Evolutionary conservation across 2,797 vertebrate species (phyloP), one percentile per base, ranked within the genome.

Genomic region (Staurois parvus): DNA sequence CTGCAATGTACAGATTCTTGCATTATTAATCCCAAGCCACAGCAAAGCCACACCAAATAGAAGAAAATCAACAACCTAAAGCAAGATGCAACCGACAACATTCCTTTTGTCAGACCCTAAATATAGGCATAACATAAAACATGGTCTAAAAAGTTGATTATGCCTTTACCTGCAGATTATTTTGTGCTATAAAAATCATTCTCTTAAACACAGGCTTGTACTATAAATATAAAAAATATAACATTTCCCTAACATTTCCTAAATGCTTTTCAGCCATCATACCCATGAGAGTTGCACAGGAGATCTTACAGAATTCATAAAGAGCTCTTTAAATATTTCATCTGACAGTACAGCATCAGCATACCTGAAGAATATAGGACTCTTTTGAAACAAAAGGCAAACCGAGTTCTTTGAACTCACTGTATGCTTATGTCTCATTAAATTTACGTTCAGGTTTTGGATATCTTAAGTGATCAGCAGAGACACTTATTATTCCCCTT

Each of bases 251-350:
- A 78, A 28, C 76, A 28, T 78, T 76, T 17, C 59, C 30, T 77
- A 40, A 78, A 59, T 59, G 30, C 37, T 42, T 52, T 48, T 48
- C 76, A 79, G 76, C 17, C 1, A 79, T 79, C 76, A 68, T 28
- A 59, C 7, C 40, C 76, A 28, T 26, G 64, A 29, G 64, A 66
- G 64, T 29, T 26, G 64, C 26, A 79, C 26, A n/a, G 29, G 76
- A 79, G 76, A 79, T 79, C 62, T 79, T 45, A 79, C 76, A 68
- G 76, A 79, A 79, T 79, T 67, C 28, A n/a, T 45, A 68, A 79
- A 68, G 37, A 68, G 62, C 62, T 59, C 29, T 11, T 28, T 79
- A 26, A 79, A 79, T 79, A 79, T 79, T 79, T 79, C 76, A 79
- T 79, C 37, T 45, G 4, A 45, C 76, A 29, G 76, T 24, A 42